Evolutionary conservation across 1,140 invertebrate species (phyloP).

Genomic region (Drosophila fuyamai): DNA sequence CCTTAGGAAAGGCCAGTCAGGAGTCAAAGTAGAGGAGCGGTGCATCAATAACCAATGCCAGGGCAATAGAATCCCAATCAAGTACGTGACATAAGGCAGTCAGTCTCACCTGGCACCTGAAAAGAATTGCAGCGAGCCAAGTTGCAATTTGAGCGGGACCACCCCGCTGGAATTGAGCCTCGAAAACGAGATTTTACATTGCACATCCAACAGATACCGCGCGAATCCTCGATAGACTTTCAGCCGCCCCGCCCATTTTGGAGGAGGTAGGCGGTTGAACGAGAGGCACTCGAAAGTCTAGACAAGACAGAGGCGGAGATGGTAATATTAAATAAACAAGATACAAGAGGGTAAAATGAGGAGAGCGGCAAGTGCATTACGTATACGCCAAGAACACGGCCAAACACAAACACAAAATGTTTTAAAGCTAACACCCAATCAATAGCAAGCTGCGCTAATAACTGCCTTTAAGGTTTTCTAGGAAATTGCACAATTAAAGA

Average conservation of each 20-base stretch:
- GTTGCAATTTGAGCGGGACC: conserved; percentile 32
- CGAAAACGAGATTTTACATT: conserved; percentile 34
- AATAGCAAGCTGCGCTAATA: neutral
- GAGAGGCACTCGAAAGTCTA: conserved; percentile 41
- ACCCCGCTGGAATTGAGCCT: conserved; percentile 38
- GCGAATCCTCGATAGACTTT: conserved; percentile 3
- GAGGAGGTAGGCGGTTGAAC: neutral
- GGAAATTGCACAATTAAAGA: conserved; percentile 34
- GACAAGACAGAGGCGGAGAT: conserved; percentile 29
- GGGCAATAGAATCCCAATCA: conserved; percentile 69
- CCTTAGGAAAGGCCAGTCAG: conserved; percentile 6
- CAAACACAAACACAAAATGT: conserved; percentile 10
- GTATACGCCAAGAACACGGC: conserved; percentile 41
- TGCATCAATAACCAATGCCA: conserved; percentile 59
- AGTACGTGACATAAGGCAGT: conserved; percentile 61
- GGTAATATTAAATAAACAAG: conserved; percentile 44
- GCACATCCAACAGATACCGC: conserved; percentile 25
- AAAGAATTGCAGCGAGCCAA: conserved; percentile 25
- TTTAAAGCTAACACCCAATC: conserved; percentile 6
- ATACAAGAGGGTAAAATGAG: conserved; percentile 1
- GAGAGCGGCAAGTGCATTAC: conserved; percentile 26
- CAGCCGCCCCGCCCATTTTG: conserved; percentile 16
- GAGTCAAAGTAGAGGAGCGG: conserved; percentile 33
- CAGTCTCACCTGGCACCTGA: conserved; percentile 25
- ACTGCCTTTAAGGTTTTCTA: conserved; percentile 4